Conservation (phyloP, 2,113 vertebrate species). For the Python bivittatus region DNA sequence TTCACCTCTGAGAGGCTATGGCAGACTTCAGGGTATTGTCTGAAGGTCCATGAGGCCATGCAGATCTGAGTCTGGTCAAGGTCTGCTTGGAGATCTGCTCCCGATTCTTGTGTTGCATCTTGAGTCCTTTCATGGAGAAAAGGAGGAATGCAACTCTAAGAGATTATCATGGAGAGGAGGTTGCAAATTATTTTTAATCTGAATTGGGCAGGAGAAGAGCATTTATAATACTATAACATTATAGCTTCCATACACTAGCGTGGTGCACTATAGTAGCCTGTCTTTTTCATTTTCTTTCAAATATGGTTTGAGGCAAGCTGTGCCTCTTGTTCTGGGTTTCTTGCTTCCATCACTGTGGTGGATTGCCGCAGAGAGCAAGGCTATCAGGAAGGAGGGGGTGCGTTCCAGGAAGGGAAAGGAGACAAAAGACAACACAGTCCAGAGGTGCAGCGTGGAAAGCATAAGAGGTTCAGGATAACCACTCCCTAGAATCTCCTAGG, state of each 20-base stretch:
- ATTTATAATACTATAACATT: background rate
- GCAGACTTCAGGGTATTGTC: background rate
- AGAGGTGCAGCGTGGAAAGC: no score
- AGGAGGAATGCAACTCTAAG: background rate
- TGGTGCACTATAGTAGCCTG: background rate
- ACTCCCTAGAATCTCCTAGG: no score
- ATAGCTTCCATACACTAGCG: background rate
- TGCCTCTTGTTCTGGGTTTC: background rate
- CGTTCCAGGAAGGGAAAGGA: no score
- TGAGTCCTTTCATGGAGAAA: background rate
- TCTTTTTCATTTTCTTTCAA: background rate
- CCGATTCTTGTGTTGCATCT: background rate
- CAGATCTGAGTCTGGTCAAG: background rate
- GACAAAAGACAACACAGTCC: no score
- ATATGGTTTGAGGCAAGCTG: background rate
- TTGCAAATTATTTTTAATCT: background rate
- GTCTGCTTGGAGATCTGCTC: no score
- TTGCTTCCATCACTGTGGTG: no score
- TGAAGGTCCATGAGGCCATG: background rate
- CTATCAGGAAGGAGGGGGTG: no score
- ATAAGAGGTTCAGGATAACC: no score
- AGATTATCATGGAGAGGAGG: background rate
- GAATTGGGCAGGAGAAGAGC: background rate
- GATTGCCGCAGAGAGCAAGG: no score
- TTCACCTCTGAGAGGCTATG: background rate